Evolutionary conservation across 2,888 invertebrate species (phyloP).

Genomic region (Chrysomela aeneicollis): DNA sequence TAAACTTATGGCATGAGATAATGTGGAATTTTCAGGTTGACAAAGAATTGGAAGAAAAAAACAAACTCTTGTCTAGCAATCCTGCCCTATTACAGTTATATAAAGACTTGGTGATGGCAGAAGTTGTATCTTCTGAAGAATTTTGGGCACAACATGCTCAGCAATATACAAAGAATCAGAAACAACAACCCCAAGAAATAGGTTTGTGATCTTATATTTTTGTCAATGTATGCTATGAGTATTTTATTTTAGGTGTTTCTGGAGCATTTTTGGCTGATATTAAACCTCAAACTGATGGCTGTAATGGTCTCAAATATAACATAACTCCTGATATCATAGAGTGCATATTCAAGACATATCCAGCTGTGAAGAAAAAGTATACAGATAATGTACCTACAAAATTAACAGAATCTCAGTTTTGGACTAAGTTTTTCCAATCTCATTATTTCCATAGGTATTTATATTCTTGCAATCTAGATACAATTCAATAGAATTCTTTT

Average conservation of each 20-base stretch:
- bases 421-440: constrained; percentile 99
- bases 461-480: background rate
- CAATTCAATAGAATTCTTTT: background rate
- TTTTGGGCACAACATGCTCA: constrained; percentile 94
- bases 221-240: background rate
- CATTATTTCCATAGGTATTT: constrained; percentile 92
- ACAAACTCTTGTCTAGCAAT: constrained; percentile 86
- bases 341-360: constrained; percentile 99
- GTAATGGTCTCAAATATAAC: constrained; percentile 96
- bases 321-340: constrained; percentile 96
- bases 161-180: constrained; percentile 74
- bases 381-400: constrained; percentile 94
- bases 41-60: constrained; percentile 61
- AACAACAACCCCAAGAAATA: constrained; percentile 81
- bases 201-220: constrained; percentile 64
- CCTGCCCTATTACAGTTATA: constrained; percentile 92
- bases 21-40: constrained; percentile 51
- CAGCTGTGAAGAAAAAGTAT: constrained; percentile 97
- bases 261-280: constrained; percentile 89
- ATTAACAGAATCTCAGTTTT: constrained; percentile 96
- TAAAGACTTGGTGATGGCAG: constrained; percentile 95
- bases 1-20: background rate
- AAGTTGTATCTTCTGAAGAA: constrained; percentile 95
- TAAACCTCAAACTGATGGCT: constrained; percentile 96
- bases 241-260: constrained; percentile 67